Evolutionary conservation across 2,797 vertebrate species (phyloP).

Genomic region (Syngnathus acus): DNA sequence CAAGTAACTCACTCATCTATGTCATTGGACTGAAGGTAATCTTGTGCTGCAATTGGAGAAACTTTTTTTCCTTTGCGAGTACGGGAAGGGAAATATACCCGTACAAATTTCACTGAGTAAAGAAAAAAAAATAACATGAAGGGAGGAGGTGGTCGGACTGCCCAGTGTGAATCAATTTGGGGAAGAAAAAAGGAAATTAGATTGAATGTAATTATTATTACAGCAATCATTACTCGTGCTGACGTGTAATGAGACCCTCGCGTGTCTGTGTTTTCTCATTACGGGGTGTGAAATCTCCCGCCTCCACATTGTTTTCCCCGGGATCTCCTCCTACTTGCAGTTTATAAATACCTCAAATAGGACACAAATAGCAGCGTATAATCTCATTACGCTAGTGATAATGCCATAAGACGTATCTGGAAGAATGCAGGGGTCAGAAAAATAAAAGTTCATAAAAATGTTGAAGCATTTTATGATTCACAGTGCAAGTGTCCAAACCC

Average conservation of each 20-base stretch:
- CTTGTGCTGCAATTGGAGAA: conserved; percentile 10
- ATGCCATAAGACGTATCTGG: not conserved
- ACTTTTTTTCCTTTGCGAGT: conserved; percentile 12
- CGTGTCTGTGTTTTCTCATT: conserved; percentile 9
- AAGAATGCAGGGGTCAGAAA: not conserved
- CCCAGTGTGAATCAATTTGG: not conserved
- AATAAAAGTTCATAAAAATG: not conserved
- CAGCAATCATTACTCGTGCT: conserved; percentile 6
- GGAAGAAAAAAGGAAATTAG: not conserved
- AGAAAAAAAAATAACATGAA: not conserved
- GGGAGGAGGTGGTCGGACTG: conserved; percentile 12
- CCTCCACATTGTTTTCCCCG: conserved; percentile 18
- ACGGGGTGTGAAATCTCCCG: conserved; percentile 24
- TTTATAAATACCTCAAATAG: not conserved
- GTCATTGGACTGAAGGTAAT: conserved; percentile 26
- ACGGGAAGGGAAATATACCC: not conserved
- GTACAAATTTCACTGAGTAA: not conserved
- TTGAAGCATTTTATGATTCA: not conserved
- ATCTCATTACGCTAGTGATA: not conserved
- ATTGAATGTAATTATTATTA: not conserved
- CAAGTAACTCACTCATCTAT: conserved; percentile 43
- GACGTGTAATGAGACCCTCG: conserved; percentile 15
- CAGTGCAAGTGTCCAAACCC: not conserved
- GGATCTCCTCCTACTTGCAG: conserved; percentile 12
- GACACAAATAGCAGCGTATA: not conserved